Percentiles rank a stretch among this genome's conserved stretches.
Conservation (phyloP, 2,113 vertebrate species). For the Chaetura pelagica region DNA sequence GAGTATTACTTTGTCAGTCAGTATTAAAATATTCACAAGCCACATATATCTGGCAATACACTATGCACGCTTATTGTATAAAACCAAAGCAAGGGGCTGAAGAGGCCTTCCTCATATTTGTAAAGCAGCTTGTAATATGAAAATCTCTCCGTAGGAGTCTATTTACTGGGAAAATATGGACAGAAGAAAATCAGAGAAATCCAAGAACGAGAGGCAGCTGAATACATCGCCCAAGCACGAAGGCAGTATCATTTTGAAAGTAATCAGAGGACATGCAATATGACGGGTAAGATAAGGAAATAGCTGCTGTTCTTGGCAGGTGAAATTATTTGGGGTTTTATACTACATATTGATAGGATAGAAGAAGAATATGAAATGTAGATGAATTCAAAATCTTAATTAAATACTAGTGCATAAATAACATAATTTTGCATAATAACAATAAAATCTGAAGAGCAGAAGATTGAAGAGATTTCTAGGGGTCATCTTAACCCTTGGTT, state of each 20-base stretch:
- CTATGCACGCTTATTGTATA: background rate
- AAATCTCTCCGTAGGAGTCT: conserved; percentile 82
- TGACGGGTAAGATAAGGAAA: conserved; percentile 86
- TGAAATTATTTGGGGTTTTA: background rate
- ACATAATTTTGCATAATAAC: background rate
- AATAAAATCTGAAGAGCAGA: background rate
- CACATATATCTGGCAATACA: accelerated
- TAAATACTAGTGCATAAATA: background rate
- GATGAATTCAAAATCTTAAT: background rate
- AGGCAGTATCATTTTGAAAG: conserved; percentile 97
- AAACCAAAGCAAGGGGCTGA: background rate
- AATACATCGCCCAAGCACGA: conserved; percentile 92
- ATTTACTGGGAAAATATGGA: conserved; percentile 92
- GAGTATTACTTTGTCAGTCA: background rate
- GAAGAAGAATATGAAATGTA: background rate
- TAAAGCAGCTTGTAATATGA: background rate
- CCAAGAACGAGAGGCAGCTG: conserved; percentile 92
- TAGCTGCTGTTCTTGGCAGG: background rate
- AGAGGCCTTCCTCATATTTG: background rate
- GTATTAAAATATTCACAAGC: background rate
- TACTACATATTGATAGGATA: background rate
- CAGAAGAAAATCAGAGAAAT: conserved; percentile 93
- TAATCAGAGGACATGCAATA: conserved; percentile 98
- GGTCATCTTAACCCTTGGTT: background rate
- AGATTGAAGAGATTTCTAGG: background rate